These are phyloP conservation scores for Nanger granti DNA, from an alignment of 2,113 vertebrate genomes.

Conservation along the genomic window DNA sequence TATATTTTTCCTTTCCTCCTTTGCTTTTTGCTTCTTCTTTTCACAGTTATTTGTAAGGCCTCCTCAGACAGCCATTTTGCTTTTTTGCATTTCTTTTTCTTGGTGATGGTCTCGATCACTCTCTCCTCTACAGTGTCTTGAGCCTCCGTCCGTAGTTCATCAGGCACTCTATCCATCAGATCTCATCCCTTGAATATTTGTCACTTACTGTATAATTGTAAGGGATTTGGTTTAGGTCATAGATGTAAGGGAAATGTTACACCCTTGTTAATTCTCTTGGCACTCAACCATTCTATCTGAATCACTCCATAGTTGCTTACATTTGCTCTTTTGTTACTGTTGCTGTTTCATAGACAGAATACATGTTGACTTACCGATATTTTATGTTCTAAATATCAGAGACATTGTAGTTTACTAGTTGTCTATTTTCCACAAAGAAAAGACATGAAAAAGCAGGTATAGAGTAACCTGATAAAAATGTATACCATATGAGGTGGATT, in stretches of 20 bases:
- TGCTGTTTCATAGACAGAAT: not conserved
- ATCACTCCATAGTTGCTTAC: not conserved
- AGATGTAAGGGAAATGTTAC: not conserved
- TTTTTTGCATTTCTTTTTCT: not conserved
- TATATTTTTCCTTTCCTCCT: not conserved
- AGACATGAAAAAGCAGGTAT: not conserved
- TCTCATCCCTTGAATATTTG: not conserved
- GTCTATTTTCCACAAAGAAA: not conserved
- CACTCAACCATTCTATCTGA: not conserved
- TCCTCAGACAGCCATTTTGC: not conserved
- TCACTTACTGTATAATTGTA: not conserved
- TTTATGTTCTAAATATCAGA: not conserved
- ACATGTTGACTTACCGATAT: not conserved
- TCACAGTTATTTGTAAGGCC: not conserved
- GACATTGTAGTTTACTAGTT: not conserved
- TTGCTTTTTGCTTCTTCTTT: not conserved
- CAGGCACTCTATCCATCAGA: not conserved
- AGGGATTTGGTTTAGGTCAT: not conserved
- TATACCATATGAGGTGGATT: not conserved
- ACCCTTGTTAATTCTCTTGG: rapidly evolving
- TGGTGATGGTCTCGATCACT: not conserved
- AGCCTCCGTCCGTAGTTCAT: not conserved
- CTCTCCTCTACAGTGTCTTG: not conserved
- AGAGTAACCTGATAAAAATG: not conserved
- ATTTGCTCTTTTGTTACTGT: not conserved